These are phyloP conservation scores for Drosophila greeni DNA, from an alignment of 2,888 invertebrate species.

Conservation along the genomic window DNA sequence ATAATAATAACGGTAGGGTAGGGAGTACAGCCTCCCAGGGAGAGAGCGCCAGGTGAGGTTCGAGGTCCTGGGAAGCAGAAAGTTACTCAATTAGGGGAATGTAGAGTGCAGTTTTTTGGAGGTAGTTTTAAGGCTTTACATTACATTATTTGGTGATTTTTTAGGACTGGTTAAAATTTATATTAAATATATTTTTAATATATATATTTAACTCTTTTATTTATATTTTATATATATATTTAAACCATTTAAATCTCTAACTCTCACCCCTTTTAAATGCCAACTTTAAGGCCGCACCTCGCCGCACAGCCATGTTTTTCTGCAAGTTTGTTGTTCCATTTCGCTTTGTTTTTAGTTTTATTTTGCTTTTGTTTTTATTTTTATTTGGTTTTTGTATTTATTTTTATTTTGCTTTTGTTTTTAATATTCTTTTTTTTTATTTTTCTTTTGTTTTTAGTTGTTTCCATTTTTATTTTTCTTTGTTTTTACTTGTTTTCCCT, in stretches of 20 bases:
- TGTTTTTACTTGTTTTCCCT: neutral
- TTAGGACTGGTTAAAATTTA: no score
- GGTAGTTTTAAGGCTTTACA: no score
- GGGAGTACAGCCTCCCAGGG: neutral
- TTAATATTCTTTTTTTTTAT: neutral
- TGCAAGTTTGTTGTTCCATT: constrained; percentile 20
- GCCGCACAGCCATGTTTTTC: constrained; percentile 7
- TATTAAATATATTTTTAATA: no score
- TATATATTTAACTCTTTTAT: neutral
- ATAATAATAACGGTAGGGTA: constrained; percentile 13
- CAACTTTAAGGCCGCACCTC: constrained; percentile 27
- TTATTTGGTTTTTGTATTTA: neutral
- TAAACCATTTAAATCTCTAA: neutral
- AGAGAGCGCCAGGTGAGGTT: neutral
- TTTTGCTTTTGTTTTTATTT: neutral
- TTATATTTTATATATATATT: neutral
- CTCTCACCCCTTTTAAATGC: no score
- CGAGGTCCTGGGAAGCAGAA: neutral
- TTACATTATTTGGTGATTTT: no score
- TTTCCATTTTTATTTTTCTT: neutral
- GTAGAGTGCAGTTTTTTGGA: neutral
- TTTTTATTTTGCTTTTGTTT: neutral
- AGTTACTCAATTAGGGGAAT: neutral
- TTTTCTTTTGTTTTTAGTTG: neutral
- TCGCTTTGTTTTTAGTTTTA: constrained; percentile 1